Base-by-base conservation (phyloP, 2,888 invertebrate species). In the Pristionchus arcanus region DNA sequence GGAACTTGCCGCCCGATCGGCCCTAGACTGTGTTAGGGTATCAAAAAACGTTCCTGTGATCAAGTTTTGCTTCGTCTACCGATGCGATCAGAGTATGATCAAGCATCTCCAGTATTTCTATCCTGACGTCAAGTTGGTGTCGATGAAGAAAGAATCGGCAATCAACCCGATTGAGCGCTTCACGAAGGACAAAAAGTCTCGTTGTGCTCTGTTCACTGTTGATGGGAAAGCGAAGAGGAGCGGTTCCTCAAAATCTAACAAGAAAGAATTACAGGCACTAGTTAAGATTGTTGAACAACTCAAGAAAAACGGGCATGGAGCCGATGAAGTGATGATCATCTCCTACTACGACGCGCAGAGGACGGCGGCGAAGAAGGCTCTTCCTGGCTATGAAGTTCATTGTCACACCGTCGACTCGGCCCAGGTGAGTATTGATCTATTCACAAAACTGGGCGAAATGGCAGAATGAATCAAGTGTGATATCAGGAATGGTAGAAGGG, bases 401-500 rank as follows among this genome's bases (percentile, higher is more conserved):
- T n/a, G n/a, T n/a, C n/a, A n/a, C 81, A 81, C 81, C 9, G 81
- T 81, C 25, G 81, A 81, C 49, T 81, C 81, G 81, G 81, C 81
- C 7, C 81, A 81, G 81, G 81, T 81, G 13, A 34, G n/a, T 37
- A 42, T 49, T 25, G 34, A 19, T 77, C 15, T n/a, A 11, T 81
- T 28, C n/a, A n/a, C n/a, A n/a, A n/a, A n/a, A n/a, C n/a, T n/a
- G n/a, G n/a, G n/a, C n/a, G n/a, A n/a, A n/a, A n/a, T n/a, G n/a
- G n/a, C n/a, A n/a, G n/a, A n/a, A n/a, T n/a, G n/a, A n/a, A n/a
- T n/a, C n/a, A n/a, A n/a, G n/a, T n/a, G n/a, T n/a, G n/a, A n/a
- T n/a, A n/a, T n/a, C n/a, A n/a, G n/a, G n/a, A 42, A 42, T 42
- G 11, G 42, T 1, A 49, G 42, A 49, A 49, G 9, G 42, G 42